Conservation (phyloP, 64 coral and sea anemone species). For the Actinia tenebrosa region DNA sequence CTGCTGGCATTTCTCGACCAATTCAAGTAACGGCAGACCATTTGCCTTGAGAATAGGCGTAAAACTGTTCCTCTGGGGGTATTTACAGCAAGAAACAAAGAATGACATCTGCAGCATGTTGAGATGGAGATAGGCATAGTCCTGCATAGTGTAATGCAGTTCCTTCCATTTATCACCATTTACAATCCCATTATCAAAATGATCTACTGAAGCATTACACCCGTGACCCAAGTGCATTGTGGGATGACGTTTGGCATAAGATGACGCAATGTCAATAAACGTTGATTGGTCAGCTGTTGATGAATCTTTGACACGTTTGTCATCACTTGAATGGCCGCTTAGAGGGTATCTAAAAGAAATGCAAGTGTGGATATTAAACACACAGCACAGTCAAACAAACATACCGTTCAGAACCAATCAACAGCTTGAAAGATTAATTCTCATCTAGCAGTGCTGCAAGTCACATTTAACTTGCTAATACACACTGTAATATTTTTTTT, state of each 20-base stretch:
- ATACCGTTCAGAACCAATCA: background rate
- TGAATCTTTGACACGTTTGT: slow-evolving; percentile 37
- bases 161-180: slow-evolving; percentile 70
- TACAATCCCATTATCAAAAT: slow-evolving; percentile 64
- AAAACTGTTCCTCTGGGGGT: slow-evolving; percentile 35
- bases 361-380: background rate
- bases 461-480: too few relatives aligned
- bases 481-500: too few relatives aligned
- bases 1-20: slow-evolving; percentile 75
- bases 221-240: slow-evolving; percentile 76
- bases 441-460: too few relatives aligned
- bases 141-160: slow-evolving; percentile 77
- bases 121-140: slow-evolving; percentile 71
- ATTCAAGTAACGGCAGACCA: slow-evolving; percentile 49
- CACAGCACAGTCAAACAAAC: background rate
- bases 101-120: slow-evolving; percentile 67
- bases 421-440: too few relatives aligned
- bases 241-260: slow-evolving; percentile 74
- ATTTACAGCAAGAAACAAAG: slow-evolving; percentile 91
- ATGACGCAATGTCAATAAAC: slow-evolving; percentile 64
- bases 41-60: slow-evolving; percentile 56
- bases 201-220: slow-evolving; percentile 50
- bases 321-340: slow-evolving; percentile 22
- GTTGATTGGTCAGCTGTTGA: slow-evolving; percentile 61
- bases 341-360: slow-evolving; percentile 70